Evolutionary conservation across 30 jellyfish, hydroid and myxozoan genomes (phyloP).

Genomic region (Aurelia aurita complex sp. Pacific): DNA sequence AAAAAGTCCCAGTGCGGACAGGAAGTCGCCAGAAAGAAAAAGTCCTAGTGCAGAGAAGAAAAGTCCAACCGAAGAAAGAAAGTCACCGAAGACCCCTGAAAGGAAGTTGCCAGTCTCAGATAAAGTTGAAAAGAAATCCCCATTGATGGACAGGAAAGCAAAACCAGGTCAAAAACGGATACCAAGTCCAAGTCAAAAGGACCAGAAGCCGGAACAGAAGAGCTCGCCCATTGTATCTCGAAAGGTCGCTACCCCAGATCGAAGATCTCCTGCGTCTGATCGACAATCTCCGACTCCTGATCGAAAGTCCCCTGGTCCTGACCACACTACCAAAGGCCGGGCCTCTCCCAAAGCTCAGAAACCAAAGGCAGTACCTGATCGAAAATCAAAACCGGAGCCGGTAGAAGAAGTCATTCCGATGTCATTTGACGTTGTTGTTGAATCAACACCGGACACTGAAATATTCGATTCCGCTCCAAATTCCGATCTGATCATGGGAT

Average conservation of each 20-base stretch:
- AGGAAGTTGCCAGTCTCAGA: conserved; percentile 26
- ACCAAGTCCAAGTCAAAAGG: conserved; percentile 17
- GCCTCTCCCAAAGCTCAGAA: conserved; percentile 11
- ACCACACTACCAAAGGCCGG: not conserved
- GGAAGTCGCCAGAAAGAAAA: conserved; percentile 19
- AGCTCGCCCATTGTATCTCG: not conserved
- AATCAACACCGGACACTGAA: conserved; percentile 51
- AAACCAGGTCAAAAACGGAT: conserved; percentile 23
- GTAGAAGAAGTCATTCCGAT: conserved; percentile 39
- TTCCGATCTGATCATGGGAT: conserved; percentile 19
- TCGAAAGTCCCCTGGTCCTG: not conserved
- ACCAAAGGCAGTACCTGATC: not conserved
- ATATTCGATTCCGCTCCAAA: conserved; percentile 51
- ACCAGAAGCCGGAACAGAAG: not conserved
- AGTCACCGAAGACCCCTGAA: conserved; percentile 3
- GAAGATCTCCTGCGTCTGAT: not conserved
- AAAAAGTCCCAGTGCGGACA: conserved; percentile 30
- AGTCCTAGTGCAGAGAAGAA: conserved; percentile 26
- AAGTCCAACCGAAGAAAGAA: conserved; percentile 21
- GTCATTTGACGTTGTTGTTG: conserved; percentile 46
- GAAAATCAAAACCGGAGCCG: not conserved
- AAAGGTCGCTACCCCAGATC: not conserved
- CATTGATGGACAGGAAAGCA: conserved; percentile 15
- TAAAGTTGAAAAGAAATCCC: conserved; percentile 12
- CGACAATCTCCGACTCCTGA: not conserved